Evolutionary conservation across 2,113 vertebrate genomes (phyloP).

Genomic region (Nycticryphes semicollaris): DNA sequence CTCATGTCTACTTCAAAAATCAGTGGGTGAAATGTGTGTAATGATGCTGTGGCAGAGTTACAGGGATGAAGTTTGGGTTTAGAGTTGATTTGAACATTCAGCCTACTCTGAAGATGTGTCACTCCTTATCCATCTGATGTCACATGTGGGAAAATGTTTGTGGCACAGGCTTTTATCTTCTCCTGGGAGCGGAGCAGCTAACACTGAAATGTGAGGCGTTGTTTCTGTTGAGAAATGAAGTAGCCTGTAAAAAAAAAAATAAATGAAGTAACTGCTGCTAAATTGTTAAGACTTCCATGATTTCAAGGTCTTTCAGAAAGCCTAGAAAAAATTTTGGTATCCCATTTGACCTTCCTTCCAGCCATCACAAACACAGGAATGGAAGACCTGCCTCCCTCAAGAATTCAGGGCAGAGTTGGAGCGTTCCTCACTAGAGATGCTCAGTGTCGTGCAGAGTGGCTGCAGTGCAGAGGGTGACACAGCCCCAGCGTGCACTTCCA

Average conservation of each 20-base stretch:
- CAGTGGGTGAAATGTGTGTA: fast-evolving
- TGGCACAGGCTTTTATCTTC: neutral
- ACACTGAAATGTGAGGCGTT: fast-evolving
- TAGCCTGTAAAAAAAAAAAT: neutral
- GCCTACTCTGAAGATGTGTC: neutral
- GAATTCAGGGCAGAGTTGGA: neutral
- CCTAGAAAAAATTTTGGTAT: neutral
- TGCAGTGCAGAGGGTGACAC: neutral
- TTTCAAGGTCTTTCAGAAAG: neutral
- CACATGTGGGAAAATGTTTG: fast-evolving
- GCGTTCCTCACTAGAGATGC: fast-evolving
- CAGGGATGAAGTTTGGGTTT: neutral
- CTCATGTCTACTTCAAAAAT: too few species aligned
- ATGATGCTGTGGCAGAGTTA: neutral
- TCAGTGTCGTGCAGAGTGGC: fast-evolving
- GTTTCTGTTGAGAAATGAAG: neutral
- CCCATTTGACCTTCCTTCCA: neutral
- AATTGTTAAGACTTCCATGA: neutral
- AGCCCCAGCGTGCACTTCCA: fast-evolving
- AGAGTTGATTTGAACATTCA: neutral
- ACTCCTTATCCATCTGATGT: neutral
- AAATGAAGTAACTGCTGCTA: neutral
- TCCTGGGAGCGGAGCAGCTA: neutral
- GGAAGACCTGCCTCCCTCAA: fast-evolving
- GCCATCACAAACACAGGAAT: neutral